These are phyloP conservation scores for Amyelois transitella DNA, from an alignment of 1,140 invertebrate species.

Conservation along the genomic window DNA sequence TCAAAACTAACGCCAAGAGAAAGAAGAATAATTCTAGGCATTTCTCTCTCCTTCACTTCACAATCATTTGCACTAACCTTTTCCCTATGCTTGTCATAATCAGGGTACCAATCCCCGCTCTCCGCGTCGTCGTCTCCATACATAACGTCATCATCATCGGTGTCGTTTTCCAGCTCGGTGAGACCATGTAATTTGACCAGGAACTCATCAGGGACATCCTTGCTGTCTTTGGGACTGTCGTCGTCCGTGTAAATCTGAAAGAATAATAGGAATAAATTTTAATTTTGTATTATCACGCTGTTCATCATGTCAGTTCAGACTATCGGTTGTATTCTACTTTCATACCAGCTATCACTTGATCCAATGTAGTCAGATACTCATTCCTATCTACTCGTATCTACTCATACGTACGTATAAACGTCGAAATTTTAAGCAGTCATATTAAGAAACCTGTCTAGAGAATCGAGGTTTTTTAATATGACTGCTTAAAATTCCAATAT, in stretches of 20 bases:
- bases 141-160: conserved; percentile 41
- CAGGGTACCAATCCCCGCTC: conserved; percentile 60
- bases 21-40: too few species aligned
- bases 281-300: background rate
- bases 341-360: too few species aligned
- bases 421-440: background rate
- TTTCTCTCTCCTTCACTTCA: too few species aligned
- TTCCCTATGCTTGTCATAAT: conserved; percentile 46
- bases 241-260: conserved; percentile 62
- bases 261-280: background rate
- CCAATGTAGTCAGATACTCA: too few species aligned
- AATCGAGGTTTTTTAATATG: too few species aligned
- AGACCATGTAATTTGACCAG: conserved; percentile 49
- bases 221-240: conserved; percentile 27
- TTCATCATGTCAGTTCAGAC: too few species aligned
- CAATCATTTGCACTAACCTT: conserved; percentile 40
- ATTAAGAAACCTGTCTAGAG: too few species aligned
- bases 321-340: too few species aligned
- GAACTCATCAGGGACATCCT: conserved; percentile 32
- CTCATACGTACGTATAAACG: background rate
- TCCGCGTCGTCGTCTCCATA: conserved; percentile 42
- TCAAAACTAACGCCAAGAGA: too few species aligned
- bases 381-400: too few species aligned
- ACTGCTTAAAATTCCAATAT: background rate
- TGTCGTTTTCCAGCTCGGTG: conserved; percentile 55